Conservation (phyloP, 2,888 invertebrate species). For the Metopia argyrocephala region DNA sequence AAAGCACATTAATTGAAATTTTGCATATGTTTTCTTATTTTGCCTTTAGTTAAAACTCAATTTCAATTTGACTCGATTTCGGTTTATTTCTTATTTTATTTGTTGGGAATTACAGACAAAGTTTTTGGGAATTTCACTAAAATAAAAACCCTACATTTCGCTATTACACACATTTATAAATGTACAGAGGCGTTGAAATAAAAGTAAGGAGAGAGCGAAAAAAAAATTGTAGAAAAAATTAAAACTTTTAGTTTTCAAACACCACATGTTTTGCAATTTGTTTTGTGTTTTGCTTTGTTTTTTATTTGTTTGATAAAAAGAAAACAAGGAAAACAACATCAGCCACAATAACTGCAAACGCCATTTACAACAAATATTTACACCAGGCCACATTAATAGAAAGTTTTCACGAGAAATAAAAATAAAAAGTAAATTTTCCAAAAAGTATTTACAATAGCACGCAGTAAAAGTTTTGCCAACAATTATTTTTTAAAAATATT, state of each 20-base stretch:
- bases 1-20: no score
- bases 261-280: slow-evolving; percentile 40
- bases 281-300: slow-evolving; percentile 25
- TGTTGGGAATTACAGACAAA: no score
- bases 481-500: no score
- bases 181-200: neutral
- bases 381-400: slow-evolving; percentile 37
- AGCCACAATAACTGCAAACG: neutral
- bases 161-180: neutral
- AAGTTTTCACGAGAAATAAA: slow-evolving; percentile 39
- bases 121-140: neutral
- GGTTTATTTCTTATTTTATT: no score
- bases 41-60: no score
- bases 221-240: slow-evolving; percentile 11
- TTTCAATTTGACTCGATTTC: no score
- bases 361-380: slow-evolving; percentile 3
- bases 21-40: no score
- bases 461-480: slow-evolving; percentile 9
- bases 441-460: neutral
- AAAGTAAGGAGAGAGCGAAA: neutral
- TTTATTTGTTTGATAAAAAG: slow-evolving; percentile 9
- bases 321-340: slow-evolving; percentile 9
- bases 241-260: slow-evolving; percentile 56
- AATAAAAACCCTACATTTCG: neutral
- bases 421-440: slow-evolving; percentile 18